A percentile compares a stretch with the other conserved stretches of the same genome.
Conservation (phyloP, 2,113 vertebrate genomes). For the Rhodinocichla rosea region DNA sequence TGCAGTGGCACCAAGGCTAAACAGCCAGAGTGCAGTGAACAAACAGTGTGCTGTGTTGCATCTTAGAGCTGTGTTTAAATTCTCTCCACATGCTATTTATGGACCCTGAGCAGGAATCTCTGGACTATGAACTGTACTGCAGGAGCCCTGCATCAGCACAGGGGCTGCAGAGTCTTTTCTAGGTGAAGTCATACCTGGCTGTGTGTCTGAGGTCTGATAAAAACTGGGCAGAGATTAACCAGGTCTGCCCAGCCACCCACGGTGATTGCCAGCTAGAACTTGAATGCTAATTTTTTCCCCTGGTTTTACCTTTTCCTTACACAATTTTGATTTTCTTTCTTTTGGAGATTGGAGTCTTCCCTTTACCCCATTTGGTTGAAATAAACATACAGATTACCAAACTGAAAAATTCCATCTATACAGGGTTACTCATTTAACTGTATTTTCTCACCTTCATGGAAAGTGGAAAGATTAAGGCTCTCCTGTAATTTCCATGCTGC, state of each 20-base stretch:
- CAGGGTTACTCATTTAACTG: background rate
- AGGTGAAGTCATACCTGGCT: background rate
- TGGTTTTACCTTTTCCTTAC: background rate
- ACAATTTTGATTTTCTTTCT: background rate
- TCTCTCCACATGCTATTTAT: background rate
- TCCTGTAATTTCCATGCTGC: background rate
- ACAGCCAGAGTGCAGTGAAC: background rate
- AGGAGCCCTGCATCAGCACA: background rate
- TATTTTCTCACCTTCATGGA: background rate
- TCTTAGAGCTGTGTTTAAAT: background rate
- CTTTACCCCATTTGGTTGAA: background rate
- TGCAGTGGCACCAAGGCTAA: background rate
- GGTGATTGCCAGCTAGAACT: background rate
- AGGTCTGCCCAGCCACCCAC: background rate
- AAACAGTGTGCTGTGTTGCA: background rate
- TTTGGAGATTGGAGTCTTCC: background rate
- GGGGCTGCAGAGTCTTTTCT: background rate
- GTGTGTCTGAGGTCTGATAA: background rate
- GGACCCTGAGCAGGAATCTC: background rate
- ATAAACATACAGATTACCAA: background rate
- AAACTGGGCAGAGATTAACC: background rate
- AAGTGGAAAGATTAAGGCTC: background rate
- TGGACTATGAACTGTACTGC: background rate
- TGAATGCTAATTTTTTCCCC: background rate
- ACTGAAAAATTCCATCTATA: background rate